Percentiles rank a stretch among this genome's conserved stretches.
These are phyloP conservation scores for Channa argus DNA, from an alignment of 2,113 vertebrate species.

Conservation along the genomic window DNA sequence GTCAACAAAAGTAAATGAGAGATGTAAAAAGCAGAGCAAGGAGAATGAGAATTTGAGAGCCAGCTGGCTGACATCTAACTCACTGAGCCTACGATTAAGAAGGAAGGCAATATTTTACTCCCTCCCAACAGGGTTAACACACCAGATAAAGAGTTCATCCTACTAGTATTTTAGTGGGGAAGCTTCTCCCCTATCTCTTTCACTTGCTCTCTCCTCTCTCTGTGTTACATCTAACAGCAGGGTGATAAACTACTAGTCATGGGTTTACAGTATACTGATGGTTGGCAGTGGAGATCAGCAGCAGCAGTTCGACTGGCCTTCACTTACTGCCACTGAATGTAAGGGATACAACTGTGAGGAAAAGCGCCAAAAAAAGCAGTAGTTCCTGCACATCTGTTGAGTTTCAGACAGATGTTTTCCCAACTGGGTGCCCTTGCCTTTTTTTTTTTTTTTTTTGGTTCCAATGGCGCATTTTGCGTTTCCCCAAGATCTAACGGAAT, in stretches of 20 bases:
- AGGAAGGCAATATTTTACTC: slow-evolving; percentile 48
- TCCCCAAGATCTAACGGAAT: background rate
- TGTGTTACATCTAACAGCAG: slow-evolving; percentile 50
- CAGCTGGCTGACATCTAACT: slow-evolving; percentile 62
- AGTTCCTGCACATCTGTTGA: slow-evolving; percentile 16
- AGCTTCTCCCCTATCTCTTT: slow-evolving; percentile 26
- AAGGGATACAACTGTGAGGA: slow-evolving; percentile 26
- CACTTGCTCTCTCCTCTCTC: slow-evolving; percentile 23
- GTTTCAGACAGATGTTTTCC: slow-evolving; percentile 33
- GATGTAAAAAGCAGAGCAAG: slow-evolving; percentile 19
- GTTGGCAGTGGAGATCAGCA: slow-evolving; percentile 32
- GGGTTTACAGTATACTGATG: slow-evolving; percentile 31
- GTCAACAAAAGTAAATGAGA: background rate
- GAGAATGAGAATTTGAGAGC: slow-evolving; percentile 26
- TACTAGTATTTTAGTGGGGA: slow-evolving; percentile 29
- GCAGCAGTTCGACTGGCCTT: slow-evolving; percentile 19
- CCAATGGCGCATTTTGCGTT: no score
- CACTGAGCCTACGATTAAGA: slow-evolving; percentile 36
- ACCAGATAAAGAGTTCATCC: slow-evolving; percentile 35
- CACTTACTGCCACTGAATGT: slow-evolving; percentile 31
- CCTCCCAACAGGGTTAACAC: slow-evolving; percentile 25
- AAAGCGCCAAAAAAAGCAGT: slow-evolving; percentile 16
- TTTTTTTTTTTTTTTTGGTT: background rate
- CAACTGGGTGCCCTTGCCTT: background rate
- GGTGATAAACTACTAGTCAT: slow-evolving; percentile 53